Evolutionary conservation across 2,888 invertebrate genomes (phyloP).

Genomic region (Pristionchus fissidentatus): DNA sequence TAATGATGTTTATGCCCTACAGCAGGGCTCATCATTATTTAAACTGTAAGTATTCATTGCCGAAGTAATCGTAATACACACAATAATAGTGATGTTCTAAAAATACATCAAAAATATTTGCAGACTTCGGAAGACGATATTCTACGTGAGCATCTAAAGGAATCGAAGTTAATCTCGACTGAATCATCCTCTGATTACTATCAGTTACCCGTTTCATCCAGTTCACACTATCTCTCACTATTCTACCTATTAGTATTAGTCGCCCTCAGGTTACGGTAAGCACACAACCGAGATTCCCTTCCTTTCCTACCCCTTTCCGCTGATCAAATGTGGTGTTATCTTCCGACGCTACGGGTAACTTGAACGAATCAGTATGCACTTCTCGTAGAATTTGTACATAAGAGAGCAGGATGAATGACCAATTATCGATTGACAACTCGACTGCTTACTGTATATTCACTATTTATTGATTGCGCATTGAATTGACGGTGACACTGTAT

Average conservation of each 20-base stretch:
- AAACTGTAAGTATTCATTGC: too few species aligned
- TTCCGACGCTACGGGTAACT: constrained; percentile 23
- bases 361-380: constrained; percentile 14
- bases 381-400: not conserved
- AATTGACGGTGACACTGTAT: constrained; percentile 27
- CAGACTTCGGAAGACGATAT: constrained; percentile 12
- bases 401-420: constrained; percentile 24
- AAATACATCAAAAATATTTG: not conserved
- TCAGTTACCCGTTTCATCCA: not conserved
- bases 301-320: not conserved
- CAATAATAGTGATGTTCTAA: too few species aligned
- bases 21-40: too few species aligned
- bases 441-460: constrained; percentile 22
- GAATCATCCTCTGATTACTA: constrained; percentile 22
- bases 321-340: constrained; percentile 25
- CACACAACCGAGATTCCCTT: not conserved
- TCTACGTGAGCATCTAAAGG: not conserved
- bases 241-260: constrained; percentile 28
- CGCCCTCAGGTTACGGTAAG: constrained; percentile 23
- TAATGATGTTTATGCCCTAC: too few species aligned
- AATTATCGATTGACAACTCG: constrained; percentile 9
- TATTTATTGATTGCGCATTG: constrained; percentile 25
- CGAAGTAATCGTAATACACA: too few species aligned
- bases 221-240: not conserved
- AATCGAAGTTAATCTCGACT: constrained; percentile 1